phyloP scores from a whole-genome alignment of 1,140 invertebrate genomes.

The Leptinotarsa undecemlineata region DNA sequence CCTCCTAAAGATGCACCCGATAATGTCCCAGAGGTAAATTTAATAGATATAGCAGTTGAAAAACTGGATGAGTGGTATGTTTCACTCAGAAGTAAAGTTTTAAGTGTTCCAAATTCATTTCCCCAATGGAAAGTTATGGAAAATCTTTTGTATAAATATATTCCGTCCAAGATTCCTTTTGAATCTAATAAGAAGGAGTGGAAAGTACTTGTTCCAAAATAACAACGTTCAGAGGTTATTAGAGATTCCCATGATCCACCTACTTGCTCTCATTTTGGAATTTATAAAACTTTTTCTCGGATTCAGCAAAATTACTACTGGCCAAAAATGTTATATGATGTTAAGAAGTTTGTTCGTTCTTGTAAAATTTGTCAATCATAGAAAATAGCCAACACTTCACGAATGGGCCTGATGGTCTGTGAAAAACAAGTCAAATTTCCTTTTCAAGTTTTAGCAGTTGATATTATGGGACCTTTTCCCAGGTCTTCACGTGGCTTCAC shows the following conservation, averaged over 20 bases:
- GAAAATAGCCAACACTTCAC: slow-evolving; percentile 30
- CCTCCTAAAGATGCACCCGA: neutral
- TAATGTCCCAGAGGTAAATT: neutral
- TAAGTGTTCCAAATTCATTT: slow-evolving; percentile 13
- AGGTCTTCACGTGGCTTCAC: slow-evolving; percentile 38
- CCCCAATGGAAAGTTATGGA: slow-evolving; percentile 16
- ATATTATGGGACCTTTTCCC: slow-evolving; percentile 45
- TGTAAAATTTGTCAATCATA: slow-evolving; percentile 1
- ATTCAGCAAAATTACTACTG: slow-evolving; percentile 22
- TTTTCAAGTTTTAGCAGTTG: too few species aligned
- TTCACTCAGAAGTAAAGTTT: slow-evolving; percentile 6
- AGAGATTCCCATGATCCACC: slow-evolving; percentile 19
- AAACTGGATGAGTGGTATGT: slow-evolving; percentile 18
- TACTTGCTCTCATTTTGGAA: slow-evolving; percentile 26
- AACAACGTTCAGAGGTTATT: slow-evolving; percentile 16
- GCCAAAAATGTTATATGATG: slow-evolving; percentile 14
- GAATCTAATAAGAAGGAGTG: slow-evolving; percentile 13
- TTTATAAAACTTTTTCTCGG: slow-evolving; percentile 25
- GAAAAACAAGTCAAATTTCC: too few species aligned
- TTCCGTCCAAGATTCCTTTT: neutral
- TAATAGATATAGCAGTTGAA: neutral
- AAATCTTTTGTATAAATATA: slow-evolving; percentile 18
- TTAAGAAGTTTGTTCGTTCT: slow-evolving; percentile 1
- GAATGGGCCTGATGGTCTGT: slow-evolving; percentile 29
- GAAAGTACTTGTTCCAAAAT: slow-evolving; percentile 24